Evolutionary conservation across 2,888 invertebrate species (phyloP), one percentile per base, ranked within the genome.

Genomic region (Camponotus fellah): DNA sequence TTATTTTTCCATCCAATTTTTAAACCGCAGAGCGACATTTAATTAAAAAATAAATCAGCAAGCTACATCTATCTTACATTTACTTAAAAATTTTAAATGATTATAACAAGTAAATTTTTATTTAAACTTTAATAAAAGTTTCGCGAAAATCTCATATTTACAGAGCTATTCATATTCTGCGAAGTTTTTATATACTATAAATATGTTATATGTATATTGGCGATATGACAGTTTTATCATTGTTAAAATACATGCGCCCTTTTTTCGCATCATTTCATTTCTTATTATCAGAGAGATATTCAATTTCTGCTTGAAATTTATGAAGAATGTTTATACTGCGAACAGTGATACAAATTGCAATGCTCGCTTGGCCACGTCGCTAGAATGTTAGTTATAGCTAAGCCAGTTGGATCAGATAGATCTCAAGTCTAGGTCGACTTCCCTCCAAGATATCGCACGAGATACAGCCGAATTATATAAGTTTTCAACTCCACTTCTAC

Each of bases 381-480:
- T 43, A 58, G 60, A 79, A 21, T 79, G 71, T 58, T 71, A 60
- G 71, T 79, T 79, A 71, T 58, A 69, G 21, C 34, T 26, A 56
- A 71, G 43, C 37, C 71, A 5, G 79, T 71, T 71, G 71, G 58
- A 79, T 72, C 26, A 49, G 56, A 68, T 49, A 68, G 17, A 80
- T 62, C 66, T 80, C 75, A 69, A 53, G 43, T 17, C 21, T 62
- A 64, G 56, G 4, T 75, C 43, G 71, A 79, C 69, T 43, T 66
- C 58, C 53, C 64, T 37, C 8, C 32, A 34, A 81, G 82, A 46
- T 87, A 81, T 85, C 77, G 17, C 43, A 74, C 56, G 32, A 72
- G 75, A 62, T 75, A 75, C 75, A 88, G 82, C 46, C 71, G 76
- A 83, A 86, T 89, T 87, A 88, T 86, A 86, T 76, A 86, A 87